Percentiles rank a stretch among this genome's conserved stretches.
These are phyloP conservation scores for Buphagus erythrorhynchus DNA, from an alignment of 2,797 vertebrate species.

Conservation along the genomic window DNA sequence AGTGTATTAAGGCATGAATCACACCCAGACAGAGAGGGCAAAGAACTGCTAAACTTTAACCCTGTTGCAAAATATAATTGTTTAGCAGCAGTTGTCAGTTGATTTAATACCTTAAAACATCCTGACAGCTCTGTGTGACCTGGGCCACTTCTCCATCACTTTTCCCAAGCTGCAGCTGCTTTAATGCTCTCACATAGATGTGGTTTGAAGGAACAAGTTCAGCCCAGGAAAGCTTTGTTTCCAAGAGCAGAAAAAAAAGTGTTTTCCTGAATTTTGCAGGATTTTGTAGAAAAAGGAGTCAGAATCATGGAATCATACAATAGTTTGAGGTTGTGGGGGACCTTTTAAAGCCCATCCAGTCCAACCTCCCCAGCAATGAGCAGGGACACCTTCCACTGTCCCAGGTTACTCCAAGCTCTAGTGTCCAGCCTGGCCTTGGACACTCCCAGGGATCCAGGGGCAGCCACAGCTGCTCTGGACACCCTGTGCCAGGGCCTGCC, in stretches of 20 bases:
- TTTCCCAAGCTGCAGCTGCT: not conserved
- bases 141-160: too few species aligned
- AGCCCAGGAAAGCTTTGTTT: not conserved
- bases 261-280: not conserved
- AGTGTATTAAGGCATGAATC: not conserved
- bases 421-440: accelerated
- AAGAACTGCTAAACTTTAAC: not conserved
- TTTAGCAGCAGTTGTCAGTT: not conserved
- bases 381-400: not conserved
- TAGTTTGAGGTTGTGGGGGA: too few species aligned
- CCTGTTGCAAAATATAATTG: not conserved
- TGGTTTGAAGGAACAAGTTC: not conserved
- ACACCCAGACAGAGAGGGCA: not conserved
- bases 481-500: accelerated
- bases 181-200: not conserved
- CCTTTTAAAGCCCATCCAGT: not conserved
- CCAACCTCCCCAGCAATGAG: not conserved
- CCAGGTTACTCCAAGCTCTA: not conserved
- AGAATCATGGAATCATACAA: not conserved
- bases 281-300: not conserved
- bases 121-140: not conserved
- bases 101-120: not conserved
- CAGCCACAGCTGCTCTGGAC: not conserved
- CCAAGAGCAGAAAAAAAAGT: not conserved
- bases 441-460: not conserved